These are phyloP conservation scores for Xiphophorus hellerii DNA, from an alignment of 2,113 vertebrate species.

Conservation along the genomic window DNA sequence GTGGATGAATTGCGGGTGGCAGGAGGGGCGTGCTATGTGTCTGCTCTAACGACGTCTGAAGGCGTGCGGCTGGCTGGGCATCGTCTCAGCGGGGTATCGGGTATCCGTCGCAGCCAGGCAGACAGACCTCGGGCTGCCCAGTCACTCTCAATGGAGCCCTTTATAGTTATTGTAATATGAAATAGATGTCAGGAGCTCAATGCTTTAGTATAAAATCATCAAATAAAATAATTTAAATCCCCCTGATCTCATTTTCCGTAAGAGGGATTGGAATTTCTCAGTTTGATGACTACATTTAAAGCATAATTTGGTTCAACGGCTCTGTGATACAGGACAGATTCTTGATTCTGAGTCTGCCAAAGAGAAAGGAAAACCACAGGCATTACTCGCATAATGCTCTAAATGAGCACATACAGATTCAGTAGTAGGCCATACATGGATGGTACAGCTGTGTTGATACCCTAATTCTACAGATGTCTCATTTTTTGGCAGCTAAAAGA, in stretches of 20 bases:
- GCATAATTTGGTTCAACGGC: constrained; percentile 12
- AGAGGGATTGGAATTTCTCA: constrained; percentile 25
- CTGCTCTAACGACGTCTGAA: constrained; percentile 76
- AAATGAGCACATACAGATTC: constrained; percentile 37
- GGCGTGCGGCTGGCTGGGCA: constrained; percentile 68
- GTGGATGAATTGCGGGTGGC: constrained; percentile 75
- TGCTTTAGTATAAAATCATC: constrained; percentile 26
- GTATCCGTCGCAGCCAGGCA: constrained; percentile 57
- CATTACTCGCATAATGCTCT: constrained; percentile 15
- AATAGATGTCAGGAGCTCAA: constrained; percentile 27
- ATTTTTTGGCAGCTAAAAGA: constrained; percentile 53
- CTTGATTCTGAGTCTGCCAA: background rate
- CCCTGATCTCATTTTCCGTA: constrained; percentile 59
- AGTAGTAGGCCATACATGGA: constrained; percentile 16
- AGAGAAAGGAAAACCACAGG: constrained; percentile 18
- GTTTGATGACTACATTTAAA: constrained; percentile 27
- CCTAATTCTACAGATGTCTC: constrained; percentile 6
- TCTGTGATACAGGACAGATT: constrained; percentile 10
- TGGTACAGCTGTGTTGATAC: constrained; percentile 56
- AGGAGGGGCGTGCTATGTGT: constrained; percentile 72
- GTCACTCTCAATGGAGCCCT: constrained; percentile 53
- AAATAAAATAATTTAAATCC: constrained; percentile 52
- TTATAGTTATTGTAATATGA: constrained; percentile 54
- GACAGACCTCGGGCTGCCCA: constrained; percentile 48
- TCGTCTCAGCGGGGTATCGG: constrained; percentile 60